Evolutionary conservation across 1,140 invertebrate genomes (phyloP), one percentile per base, ranked within the genome.

Genomic region (Hestina assimilis): DNA sequence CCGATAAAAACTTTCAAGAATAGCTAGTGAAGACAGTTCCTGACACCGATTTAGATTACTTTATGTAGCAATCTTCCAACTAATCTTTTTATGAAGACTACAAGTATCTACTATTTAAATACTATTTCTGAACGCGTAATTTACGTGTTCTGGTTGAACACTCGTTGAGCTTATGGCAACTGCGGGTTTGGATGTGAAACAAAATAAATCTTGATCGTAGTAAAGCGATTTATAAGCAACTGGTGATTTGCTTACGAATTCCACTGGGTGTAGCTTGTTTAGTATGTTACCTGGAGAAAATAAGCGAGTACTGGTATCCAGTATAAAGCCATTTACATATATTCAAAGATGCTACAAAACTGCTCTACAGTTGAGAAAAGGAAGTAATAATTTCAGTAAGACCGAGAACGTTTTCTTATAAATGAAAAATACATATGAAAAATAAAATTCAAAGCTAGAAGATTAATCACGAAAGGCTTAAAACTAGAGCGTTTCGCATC

Each of bases 1-100:
- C 66, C 66, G 75, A 79, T 79, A 81, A 79, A 84, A 83, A 79
- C 67, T 80, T 64, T n/a, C n/a, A n/a, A n/a, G n/a, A n/a, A n/a
- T n/a, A n/a, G n/a, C n/a, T n/a, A n/a, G n/a, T n/a, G n/a, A n/a
- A 75, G 63, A 79, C 76, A 68, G 69, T 69, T 69, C 64, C 57
- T 52, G 59, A 72, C 55, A 63, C 63, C 59, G 29, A 63, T 60
- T 72, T 76, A 76, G 70, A 79, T 80, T 79, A 80, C 71, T 66
- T 61, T 77, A 79, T 59, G 60, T 40, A 66, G 53, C 65, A 56
- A 78, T 76, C 68, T 82, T 82, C 68, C 66, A 62, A 69, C 75
- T 73, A 79, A 75, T 74, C 72, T 64, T 63, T 71, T 81, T 72
- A 72, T 79, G 81, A 79, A 64, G 69, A 63, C 69, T 75, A 72